Evolutionary conservation across 2,888 invertebrate species (phyloP).

Genomic region (Sesia apiformis): DNA sequence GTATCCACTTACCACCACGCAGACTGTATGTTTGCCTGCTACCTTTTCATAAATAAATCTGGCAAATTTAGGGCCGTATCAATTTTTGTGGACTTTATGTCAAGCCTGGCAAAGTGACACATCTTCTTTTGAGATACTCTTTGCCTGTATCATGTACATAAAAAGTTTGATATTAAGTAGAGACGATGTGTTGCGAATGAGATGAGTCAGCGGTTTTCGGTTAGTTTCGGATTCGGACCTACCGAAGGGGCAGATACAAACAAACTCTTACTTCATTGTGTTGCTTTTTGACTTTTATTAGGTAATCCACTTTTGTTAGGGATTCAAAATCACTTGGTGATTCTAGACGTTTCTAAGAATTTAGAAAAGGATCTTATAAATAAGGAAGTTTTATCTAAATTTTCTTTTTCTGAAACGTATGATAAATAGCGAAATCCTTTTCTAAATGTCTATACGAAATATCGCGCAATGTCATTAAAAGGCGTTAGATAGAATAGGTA

Average conservation of each 20-base stretch:
- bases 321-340: neutral
- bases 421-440: too few species aligned
- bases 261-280: neutral
- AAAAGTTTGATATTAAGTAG: conserved; percentile 37
- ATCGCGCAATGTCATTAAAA: too few species aligned
- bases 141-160: conserved; percentile 16
- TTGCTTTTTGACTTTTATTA: neutral
- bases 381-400: too few species aligned
- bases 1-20: too few species aligned
- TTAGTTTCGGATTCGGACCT: conserved; percentile 1
- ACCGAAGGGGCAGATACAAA: neutral
- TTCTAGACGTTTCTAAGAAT: neutral
- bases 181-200: conserved; percentile 28
- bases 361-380: too few species aligned
- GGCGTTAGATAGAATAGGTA: too few species aligned
- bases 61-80: too few species aligned
- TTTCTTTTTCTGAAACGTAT: too few species aligned
- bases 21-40: too few species aligned
- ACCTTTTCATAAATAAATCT: too few species aligned
- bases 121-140: conserved; percentile 6
- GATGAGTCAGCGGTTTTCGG: conserved; percentile 29
- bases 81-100: too few species aligned
- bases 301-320: neutral
- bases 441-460: too few species aligned
- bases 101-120: neutral